phyloP scores from a whole-genome alignment of 2,113 vertebrate genomes.

The Sturnus vulgaris region DNA sequence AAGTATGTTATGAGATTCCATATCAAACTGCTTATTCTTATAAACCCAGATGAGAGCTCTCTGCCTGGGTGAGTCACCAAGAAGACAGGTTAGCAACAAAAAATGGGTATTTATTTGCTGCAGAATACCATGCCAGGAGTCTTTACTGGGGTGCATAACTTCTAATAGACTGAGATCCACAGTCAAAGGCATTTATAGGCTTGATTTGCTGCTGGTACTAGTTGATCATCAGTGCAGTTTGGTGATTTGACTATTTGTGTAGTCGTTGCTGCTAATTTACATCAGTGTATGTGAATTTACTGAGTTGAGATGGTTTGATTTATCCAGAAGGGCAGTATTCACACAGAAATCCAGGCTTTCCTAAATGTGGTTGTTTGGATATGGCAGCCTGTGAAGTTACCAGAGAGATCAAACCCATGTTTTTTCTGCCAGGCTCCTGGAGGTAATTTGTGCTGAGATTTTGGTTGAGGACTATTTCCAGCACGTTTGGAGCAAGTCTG shows the following conservation, averaged over 20 bases:
- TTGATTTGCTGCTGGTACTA: not conserved
- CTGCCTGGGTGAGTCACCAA: slow-evolving; percentile 2
- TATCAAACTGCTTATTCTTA: slow-evolving; percentile 58
- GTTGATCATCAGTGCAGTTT: not conserved
- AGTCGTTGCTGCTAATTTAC: not conserved
- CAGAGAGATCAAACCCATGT: not conserved
- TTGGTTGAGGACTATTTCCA: not conserved
- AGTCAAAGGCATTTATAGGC: not conserved
- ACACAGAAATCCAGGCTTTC: not conserved
- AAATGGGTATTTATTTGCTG: slow-evolving; percentile 36
- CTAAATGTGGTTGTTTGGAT: not conserved
- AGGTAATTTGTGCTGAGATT: not conserved
- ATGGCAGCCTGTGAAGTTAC: not conserved
- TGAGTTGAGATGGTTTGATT: not conserved
- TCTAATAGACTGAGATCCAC: not conserved
- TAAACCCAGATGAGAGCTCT: slow-evolving; percentile 17
- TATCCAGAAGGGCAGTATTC: not conserved
- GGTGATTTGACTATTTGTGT: not conserved
- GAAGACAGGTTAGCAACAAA: slow-evolving; percentile 38
- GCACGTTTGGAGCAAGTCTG: not conserved
- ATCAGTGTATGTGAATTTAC: not conserved
- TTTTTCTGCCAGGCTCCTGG: not conserved
- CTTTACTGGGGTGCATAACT: not conserved
- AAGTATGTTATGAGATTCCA: slow-evolving; percentile 67
- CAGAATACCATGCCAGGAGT: not conserved